Base-by-base conservation (phyloP, 2,888 invertebrate genomes). In the Drosophila monieri region DNA sequence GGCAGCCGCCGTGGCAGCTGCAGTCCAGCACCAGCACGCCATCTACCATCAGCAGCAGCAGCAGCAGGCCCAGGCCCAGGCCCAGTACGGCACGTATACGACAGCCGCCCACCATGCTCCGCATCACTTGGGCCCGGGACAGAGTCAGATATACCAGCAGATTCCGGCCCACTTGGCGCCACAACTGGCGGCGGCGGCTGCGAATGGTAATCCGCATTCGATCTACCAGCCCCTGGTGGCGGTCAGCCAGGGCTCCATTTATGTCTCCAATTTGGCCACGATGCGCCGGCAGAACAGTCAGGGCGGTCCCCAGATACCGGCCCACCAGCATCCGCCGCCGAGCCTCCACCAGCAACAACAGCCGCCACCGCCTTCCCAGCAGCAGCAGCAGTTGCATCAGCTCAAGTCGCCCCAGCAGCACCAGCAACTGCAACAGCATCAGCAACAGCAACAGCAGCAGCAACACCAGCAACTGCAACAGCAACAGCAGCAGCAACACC, bases 21-120 rank as follows among this genome's bases (percentile, higher is more conserved):
- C 89, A 44, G 89, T 89, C 89, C 91, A 93, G 92, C 93, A 94
- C 92, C 92, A 94, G 92, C 89, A 94, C 60, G 88, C 90, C 52
- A 90, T 94, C 62, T 90, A 91, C 55, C 90, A 91, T 47, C 90
- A 90, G 73, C 90, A 90, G 56, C 90, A 90, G 72, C 88, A 88
- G 51, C 86, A 90, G 46, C 91, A 90, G 62, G n/a, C n/a, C n/a
- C 90, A 90, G 4, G 72, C 73, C 73, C 89, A 80, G 5, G 89
- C 89, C 67, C 90, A 90, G 53, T 90, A 90, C 69, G 90, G 90
- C 41, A 90, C 90, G 52, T 90, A 89, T 48, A 80, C 88, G 3
- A 88, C 89, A 54, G 79, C 87, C 21, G 80, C 81, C 68, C 89
- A 89, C 73, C 85, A 89, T 65, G 88, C 83, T 0, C 88, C 88